Conservation (phyloP, 1,140 invertebrate genomes). For the Drosophila parabipectinata region DNA sequence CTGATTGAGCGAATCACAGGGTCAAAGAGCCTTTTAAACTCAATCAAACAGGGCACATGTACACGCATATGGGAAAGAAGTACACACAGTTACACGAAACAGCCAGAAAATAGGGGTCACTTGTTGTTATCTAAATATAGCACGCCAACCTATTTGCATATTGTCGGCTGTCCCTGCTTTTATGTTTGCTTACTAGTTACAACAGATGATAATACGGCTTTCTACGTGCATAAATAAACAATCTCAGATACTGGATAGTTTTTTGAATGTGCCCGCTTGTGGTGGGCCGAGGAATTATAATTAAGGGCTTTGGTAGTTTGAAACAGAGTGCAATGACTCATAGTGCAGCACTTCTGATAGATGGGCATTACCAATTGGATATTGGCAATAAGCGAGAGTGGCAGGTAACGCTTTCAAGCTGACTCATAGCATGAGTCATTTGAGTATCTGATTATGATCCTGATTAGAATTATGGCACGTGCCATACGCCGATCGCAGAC, state of each 20-base stretch:
- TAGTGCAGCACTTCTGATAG: background rate
- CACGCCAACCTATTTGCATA: slow-evolving; percentile 23
- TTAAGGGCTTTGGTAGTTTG: background rate
- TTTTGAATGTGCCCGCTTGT: slow-evolving; percentile 20
- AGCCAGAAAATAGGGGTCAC: slow-evolving; percentile 21
- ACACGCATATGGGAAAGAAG: slow-evolving; percentile 20
- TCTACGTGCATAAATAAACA: slow-evolving; percentile 21
- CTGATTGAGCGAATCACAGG: slow-evolving; percentile 59
- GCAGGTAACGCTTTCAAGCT: background rate
- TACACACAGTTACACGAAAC: slow-evolving; percentile 12
- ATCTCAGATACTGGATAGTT: slow-evolving; percentile 26
- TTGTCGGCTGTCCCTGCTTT: slow-evolving; percentile 8
- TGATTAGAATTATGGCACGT: slow-evolving; percentile 26
- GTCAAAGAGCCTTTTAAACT: slow-evolving; percentile 42
- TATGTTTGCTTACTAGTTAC: slow-evolving; percentile 27
- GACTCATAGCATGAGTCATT: slow-evolving; percentile 29
- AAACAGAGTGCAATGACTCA: slow-evolving; percentile 21
- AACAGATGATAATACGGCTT: slow-evolving; percentile 15
- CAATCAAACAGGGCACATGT: slow-evolving; percentile 22
- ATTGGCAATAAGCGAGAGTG: background rate
- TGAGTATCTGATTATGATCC: slow-evolving; percentile 46
- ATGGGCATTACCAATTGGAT: slow-evolving; percentile 19
- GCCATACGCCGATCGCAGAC: slow-evolving; percentile 19
- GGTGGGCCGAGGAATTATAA: background rate
- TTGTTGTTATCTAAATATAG: slow-evolving; percentile 9